Base-by-base conservation (phyloP, 2,113 vertebrate species). In the Verasper variegatus region DNA sequence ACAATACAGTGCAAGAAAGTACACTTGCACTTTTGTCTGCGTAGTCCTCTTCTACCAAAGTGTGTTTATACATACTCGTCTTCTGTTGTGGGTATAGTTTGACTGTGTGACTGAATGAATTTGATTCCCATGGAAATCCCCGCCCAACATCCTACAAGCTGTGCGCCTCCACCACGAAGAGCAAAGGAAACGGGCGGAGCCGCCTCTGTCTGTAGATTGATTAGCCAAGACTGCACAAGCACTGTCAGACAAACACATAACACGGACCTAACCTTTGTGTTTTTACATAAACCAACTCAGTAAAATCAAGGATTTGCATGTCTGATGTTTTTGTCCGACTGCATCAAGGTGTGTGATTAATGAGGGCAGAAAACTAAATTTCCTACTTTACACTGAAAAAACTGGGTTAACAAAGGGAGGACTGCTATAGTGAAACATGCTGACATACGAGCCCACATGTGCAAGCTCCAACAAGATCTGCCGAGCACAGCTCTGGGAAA, bases 391-490 rank as follows among this genome's bases (percentile, higher is more conserved):
- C 15, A 40, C 40, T 57, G 47, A 71, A 26, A 27, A 57, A 40
- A 55, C 10, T 10, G 2, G 57, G 57, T 56, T 56, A 52, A 31
- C 21, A 79, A 47, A 24, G 49, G 59, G 49, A 80, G 40, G 78
- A 80, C 65, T 69, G 71, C 31, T 57, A 17, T 6, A 68, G 74
- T 76, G 69, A 40, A 67, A 47, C 45, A 59, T 55, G 62, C 60
- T 65, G 71, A 70, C 69, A 78, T 70, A 74, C 0, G 59, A 77
- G 65, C 37, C 21, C 60, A 63, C 31, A 42, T 76, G 65, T 86
- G 71, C 90, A 92, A 84, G 86, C 83, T 90, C 62, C 35, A 55
- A 90, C 89, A 88, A 69, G 91, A 87, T 35, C 60, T 63, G 69
- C 31, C 3, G 45, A 55, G 54, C 49, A 24, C 68, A 70, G 62